Conservation (phyloP, 2,113 vertebrate species). For the Phalacrocorax aristotelis region DNA sequence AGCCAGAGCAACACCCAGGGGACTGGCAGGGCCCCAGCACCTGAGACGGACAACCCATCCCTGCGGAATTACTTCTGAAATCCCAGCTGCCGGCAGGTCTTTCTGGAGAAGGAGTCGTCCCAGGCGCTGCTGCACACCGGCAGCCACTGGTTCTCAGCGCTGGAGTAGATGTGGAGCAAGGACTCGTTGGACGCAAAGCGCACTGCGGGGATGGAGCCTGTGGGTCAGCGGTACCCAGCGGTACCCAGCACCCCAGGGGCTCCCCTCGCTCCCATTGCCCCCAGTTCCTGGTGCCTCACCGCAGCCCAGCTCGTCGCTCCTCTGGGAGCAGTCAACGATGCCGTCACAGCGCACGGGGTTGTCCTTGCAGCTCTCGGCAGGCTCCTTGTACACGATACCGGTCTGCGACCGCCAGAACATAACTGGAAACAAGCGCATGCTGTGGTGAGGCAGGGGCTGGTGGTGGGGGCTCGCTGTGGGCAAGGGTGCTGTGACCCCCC, state of each 20-base stretch:
- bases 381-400: constrained; percentile 73
- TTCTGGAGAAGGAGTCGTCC: constrained; percentile 64
- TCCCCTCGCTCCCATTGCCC: accelerated
- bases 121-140: constrained; percentile 74
- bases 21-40: not conserved
- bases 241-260: accelerated
- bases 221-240: not conserved
- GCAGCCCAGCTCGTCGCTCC: constrained; percentile 75
- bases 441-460: not conserved
- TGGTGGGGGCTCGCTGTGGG: accelerated
- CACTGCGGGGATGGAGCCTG: constrained; percentile 53
- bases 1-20: not conserved
- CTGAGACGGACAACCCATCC: accelerated
- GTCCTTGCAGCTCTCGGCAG: constrained; percentile 63
- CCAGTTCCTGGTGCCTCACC: constrained; percentile 7
- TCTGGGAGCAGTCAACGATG: constrained; percentile 68
- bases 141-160: constrained; percentile 66
- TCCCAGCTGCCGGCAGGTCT: constrained; percentile 78
- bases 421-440: constrained; percentile 32
- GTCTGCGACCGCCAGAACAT: constrained; percentile 74
- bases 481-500: not conserved
- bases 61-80: constrained; percentile 69
- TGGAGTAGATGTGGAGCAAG: constrained; percentile 78
- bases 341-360: constrained; percentile 68
- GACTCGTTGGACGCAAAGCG: constrained; percentile 71